Percentiles rank a stretch among this genome's conserved stretches.
These are phyloP conservation scores for Hydrotaea diabolus DNA, from an alignment of 2,888 invertebrate species.

Conservation along the genomic window DNA sequence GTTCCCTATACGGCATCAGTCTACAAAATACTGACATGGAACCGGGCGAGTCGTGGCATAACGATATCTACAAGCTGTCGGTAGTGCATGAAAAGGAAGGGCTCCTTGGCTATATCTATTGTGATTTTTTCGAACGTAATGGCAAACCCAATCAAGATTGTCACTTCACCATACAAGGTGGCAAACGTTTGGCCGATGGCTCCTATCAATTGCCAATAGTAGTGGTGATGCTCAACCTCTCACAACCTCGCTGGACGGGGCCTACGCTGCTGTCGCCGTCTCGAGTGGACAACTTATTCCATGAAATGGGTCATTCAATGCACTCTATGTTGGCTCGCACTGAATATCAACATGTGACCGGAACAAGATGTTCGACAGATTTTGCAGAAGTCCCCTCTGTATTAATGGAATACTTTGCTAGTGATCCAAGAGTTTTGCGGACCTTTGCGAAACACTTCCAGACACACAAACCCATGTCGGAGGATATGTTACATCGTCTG, in stretches of 20 bases:
- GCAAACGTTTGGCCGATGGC: constrained; percentile 89
- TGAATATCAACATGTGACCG: constrained; percentile 97
- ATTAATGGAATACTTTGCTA: constrained; percentile 98
- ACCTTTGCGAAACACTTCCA: constrained; percentile 95
- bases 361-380: constrained; percentile 98
- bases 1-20: constrained; percentile 90
- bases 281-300: constrained; percentile 97
- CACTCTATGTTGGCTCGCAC: constrained; percentile 99
- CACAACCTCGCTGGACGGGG: constrained; percentile 87
- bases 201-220: constrained; percentile 95
- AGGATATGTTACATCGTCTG: constrained; percentile 88
- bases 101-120: constrained; percentile 95
- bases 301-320: constrained; percentile 99
- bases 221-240: constrained; percentile 94
- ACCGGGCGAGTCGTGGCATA: constrained; percentile 92
- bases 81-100: constrained; percentile 92
- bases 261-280: constrained; percentile 91
- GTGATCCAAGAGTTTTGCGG: constrained; percentile 90
- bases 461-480: constrained; percentile 91
- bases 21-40: constrained; percentile 87
- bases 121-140: constrained; percentile 95
- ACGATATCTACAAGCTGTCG: constrained; percentile 95
- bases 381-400: constrained; percentile 99
- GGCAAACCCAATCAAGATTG: constrained; percentile 99
- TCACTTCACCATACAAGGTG: constrained; percentile 98